These are phyloP conservation scores for Potorous gilbertii DNA, from an alignment of 2,797 vertebrate species.

Conservation along the genomic window DNA sequence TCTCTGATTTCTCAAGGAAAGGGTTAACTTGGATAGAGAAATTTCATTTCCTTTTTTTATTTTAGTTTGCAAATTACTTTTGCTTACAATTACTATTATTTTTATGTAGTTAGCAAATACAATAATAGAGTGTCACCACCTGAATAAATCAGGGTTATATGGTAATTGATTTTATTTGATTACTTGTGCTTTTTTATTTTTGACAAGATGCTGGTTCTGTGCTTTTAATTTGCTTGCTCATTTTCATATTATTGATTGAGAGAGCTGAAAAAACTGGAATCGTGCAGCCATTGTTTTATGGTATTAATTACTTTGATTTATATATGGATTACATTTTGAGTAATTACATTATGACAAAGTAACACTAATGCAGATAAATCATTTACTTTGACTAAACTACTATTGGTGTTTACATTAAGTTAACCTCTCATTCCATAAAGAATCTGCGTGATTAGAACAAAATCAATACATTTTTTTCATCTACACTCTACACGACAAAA, in stretches of 20 bases:
- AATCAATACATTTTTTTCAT: conserved; percentile 66
- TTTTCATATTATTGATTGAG: conserved; percentile 77
- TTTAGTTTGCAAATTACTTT: conserved; percentile 37
- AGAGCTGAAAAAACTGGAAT: conserved; percentile 56
- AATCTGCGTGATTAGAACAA: conserved; percentile 59
- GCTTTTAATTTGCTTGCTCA: conserved; percentile 69
- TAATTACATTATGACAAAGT: conserved; percentile 73
- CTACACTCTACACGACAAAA: not conserved
- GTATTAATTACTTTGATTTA: conserved; percentile 73
- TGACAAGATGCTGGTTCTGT: conserved; percentile 52
- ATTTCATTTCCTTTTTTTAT: conserved; percentile 15
- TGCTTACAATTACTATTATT: conserved; percentile 55
- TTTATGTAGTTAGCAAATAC: conserved; percentile 57
- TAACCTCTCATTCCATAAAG: conserved; percentile 57
- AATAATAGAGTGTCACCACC: conserved; percentile 56
- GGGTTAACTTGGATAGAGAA: not conserved
- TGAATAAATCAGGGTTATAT: conserved; percentile 66
- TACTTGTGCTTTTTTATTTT: conserved; percentile 61
- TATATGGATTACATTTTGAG: conserved; percentile 64
- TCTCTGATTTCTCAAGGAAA: not conserved
- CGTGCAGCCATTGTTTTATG: conserved; percentile 53
- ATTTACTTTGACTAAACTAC: conserved; percentile 55
- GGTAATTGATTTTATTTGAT: conserved; percentile 72
- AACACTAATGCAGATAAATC: conserved; percentile 67
- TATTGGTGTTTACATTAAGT: conserved; percentile 59